Conservation (phyloP, 1,140 invertebrate species). For the Dendroctonus valens region DNA sequence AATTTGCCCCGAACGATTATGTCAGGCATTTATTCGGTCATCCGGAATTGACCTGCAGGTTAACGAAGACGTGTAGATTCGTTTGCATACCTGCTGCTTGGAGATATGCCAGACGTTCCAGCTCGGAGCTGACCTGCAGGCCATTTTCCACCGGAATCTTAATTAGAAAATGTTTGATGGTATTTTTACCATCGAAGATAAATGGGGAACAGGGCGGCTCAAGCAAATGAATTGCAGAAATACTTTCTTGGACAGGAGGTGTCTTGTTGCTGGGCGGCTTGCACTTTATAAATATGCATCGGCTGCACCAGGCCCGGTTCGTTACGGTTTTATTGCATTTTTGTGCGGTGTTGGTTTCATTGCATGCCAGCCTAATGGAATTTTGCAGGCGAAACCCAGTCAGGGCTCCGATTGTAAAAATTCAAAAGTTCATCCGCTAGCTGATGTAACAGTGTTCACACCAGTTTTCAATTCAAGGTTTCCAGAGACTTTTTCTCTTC, state of each 20-base stretch:
- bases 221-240: constrained; percentile 11
- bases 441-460: too few relatives aligned
- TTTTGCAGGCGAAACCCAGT: too few relatives aligned
- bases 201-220: background rate
- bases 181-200: background rate
- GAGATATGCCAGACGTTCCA: constrained; percentile 8
- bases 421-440: too few relatives aligned
- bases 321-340: background rate
- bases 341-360: background rate
- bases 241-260: constrained; percentile 9
- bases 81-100: background rate
- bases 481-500: too few relatives aligned
- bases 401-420: too few relatives aligned
- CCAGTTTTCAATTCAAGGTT: too few relatives aligned
- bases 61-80: constrained; percentile 10
- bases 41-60: constrained; percentile 10
- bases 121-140: background rate
- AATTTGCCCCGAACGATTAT: background rate
- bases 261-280: constrained; percentile 16
- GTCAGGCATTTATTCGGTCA: constrained; percentile 13
- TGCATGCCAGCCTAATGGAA: too few relatives aligned
- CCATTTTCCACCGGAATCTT: background rate
- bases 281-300: constrained; percentile 18
- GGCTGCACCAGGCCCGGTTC: background rate
- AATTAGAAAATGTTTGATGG: background rate